Conservation (phyloP, 1,140 invertebrate genomes). For the Tribolium madens region DNA sequence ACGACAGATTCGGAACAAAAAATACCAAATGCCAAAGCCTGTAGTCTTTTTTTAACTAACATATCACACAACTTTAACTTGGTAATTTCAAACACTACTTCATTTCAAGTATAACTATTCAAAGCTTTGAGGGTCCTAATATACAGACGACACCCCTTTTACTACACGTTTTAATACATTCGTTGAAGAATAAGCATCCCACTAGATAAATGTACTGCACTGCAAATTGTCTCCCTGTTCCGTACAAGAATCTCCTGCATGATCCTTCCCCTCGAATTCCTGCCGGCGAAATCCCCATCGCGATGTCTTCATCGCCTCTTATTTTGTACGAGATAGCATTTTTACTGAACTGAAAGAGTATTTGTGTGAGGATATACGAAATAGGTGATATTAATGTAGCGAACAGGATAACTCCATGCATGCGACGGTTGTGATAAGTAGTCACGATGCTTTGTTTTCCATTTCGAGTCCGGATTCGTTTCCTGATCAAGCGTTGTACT, state of each 20-base stretch:
- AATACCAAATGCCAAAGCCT: no score
- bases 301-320: not conserved
- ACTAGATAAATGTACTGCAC: not conserved
- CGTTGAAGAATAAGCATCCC: not conserved
- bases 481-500: conserved; percentile 56
- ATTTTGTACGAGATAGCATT: conserved; percentile 12
- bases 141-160: no score
- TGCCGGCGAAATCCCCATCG: not conserved
- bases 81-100: no score
- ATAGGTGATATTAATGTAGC: conserved; percentile 45
- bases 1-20: not conserved
- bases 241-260: not conserved
- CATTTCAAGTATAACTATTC: no score
- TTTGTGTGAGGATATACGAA: conserved; percentile 20
- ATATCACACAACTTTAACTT: no score
- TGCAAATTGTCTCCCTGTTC: not conserved
- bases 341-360: conserved; percentile 23
- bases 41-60: no score
- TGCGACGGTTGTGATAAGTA: conserved; percentile 53
- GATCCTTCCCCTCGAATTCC: not conserved
- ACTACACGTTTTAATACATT: no score
- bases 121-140: no score
- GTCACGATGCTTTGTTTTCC: conserved; percentile 59
- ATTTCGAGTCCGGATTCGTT: conserved; percentile 59
- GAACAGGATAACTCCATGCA: conserved; percentile 38